Base-by-base conservation (phyloP, 2,113 vertebrate species). In the Otis tarda region DNA sequence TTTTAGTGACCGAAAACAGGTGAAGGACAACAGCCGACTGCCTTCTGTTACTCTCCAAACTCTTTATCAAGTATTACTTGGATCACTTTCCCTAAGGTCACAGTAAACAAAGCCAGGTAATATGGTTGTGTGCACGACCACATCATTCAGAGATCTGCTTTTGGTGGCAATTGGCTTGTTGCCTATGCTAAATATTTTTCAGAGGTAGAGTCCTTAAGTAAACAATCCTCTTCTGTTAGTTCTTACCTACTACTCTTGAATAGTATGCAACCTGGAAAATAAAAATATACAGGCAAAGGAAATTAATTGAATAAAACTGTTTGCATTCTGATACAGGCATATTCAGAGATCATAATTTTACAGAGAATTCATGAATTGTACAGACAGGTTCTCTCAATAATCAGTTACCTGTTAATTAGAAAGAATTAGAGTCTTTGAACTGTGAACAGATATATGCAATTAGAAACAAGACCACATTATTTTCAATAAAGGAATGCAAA, bases 381-480 rank as follows among this genome's bases (percentile, higher is more conserved):
- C 60, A 78, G 63, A 47, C 43, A 79, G 9, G 18, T 81, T 89
- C 61, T 89, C n/a, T 78, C 91, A 93, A 93, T 84, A 71, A 68
- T 65, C 39, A 75, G 21, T 60, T 84, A 77, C 31, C 60, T 89
- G 65, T 69, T 95, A 93, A 87, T 89, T 65, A 85, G 65, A 35
- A 94, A 82, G 80, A 92, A 91, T 90, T 74, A 83, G 53, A 70
- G 75, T 87, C 73, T 83, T 94, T 90, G 93, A 91, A 87, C 76
- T 94, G 70, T 80, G 79, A 84, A 76, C 33, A 95, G 65, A 89
- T 84, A 74, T 21, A 89, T 63, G 67, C 50, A 86, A 87, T 95
- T 95, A 95, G 90, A 59, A 92, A 80, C 28, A 71, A 61, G 81
- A 78, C 45, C 45, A 47, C 67, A 89, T 95, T 81, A 67, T 94